Evolutionary conservation across 2,113 vertebrate genomes (phyloP).

Genomic region (Nesoenas mayeri): DNA sequence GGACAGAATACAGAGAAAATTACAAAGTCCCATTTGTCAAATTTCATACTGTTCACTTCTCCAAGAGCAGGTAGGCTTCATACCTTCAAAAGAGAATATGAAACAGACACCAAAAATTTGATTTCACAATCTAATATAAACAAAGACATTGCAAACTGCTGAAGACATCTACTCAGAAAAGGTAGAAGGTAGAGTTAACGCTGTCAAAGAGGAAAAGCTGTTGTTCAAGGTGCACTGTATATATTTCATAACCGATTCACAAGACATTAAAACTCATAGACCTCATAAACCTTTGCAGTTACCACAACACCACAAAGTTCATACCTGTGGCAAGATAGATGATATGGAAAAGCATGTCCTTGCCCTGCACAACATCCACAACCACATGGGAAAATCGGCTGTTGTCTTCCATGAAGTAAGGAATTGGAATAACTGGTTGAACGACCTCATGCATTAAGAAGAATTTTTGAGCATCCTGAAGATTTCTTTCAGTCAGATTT

Average conservation of each 20-base stretch:
- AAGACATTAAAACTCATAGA: background rate
- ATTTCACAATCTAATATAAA: background rate
- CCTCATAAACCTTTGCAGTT: background rate
- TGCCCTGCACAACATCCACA: constrained; percentile 94
- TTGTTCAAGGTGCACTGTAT: background rate
- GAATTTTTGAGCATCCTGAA: constrained; percentile 96
- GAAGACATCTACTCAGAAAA: background rate
- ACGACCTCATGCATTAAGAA: constrained; percentile 96
- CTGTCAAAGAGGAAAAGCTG: background rate
- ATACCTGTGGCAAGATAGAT: constrained; percentile 95
- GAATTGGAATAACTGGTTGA: constrained; percentile 87
- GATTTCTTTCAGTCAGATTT: constrained; percentile 93
- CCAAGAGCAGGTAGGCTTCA: background rate
- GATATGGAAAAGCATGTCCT: constrained; percentile 89
- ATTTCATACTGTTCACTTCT: fast-evolving
- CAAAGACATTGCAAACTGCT: background rate
- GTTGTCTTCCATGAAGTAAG: constrained; percentile 96
- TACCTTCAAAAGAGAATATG: background rate
- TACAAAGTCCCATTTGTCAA: background rate
- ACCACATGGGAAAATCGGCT: constrained; percentile 92
- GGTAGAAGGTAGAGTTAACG: background rate
- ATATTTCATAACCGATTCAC: background rate
- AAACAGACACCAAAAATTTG: background rate
- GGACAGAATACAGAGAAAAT: background rate
- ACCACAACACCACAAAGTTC: background rate